Evolutionary conservation across 1,140 invertebrate genomes (phyloP), one percentile per base, ranked within the genome.

Genomic region (Cotesia glomerata): DNA sequence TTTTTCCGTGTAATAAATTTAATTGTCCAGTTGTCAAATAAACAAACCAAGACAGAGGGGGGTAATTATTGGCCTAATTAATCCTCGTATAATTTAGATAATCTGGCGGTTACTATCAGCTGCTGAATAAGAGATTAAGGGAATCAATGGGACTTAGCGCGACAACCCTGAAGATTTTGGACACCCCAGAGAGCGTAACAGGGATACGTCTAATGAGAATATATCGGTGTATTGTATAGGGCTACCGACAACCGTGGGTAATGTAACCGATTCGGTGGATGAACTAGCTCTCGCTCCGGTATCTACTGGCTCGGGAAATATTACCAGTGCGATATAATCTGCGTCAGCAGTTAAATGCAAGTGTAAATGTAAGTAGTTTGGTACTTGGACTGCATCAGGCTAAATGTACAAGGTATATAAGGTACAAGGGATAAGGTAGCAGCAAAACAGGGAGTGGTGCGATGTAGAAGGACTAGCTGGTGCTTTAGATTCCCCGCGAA

Each of bases 401-500:
- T 45, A 7, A 45, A 11, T 11, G 11, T 45, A 26, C 1, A 26
- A 26, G 26, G 26, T 26, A 26, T 26, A 26, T 26, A 26, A 26
- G 26, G 26, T 26, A 26, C 26, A 26, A 26, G 26, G 26, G 26
- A 26, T 26, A 26, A 26, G 26, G 26, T 11, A 45, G 39, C 39
- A 45, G 7, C 39, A 0, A 45, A 45, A 45, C 11, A 45, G 39
- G 39, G 39, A 45, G 39, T 45, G 39, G 56, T 58, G 56, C 18
- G 13, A 58, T 18, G 56, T 58, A 58, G 56, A n/a, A 18, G 18
- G 18, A 26, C 75, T 72, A 65, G 35, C 76, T 72, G 56, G 52
- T n/a, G 9, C 16, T 16, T 74, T 72, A 65, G 35, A 75, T 72
- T 74, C 69, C 74, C 78, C 69, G 56, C 71, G 68, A 76, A 81